Base-by-base conservation (phyloP, 2,113 vertebrate genomes). In the Climacteris rufus region DNA sequence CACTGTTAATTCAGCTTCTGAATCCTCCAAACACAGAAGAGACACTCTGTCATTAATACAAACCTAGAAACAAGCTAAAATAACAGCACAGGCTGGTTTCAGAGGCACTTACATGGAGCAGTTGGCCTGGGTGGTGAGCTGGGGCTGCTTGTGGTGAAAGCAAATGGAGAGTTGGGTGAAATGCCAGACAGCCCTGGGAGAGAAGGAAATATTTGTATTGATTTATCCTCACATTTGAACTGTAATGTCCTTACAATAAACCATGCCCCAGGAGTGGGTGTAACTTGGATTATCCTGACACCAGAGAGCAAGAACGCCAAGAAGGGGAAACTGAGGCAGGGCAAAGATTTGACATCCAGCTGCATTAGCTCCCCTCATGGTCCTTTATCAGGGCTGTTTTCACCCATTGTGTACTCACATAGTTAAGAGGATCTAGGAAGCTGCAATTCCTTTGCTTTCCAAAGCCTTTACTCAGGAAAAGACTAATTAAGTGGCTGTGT, bases 401-500 rank as follows among this genome's bases (percentile, higher is more conserved):
- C 90, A 44, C 47, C 78, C 63, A 9, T 37, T 45, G 1, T 30
- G 60, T 40, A 74, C 47, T 96, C 85, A 69, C 81, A 40, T 0
- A 59, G 93, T 89, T 89, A 69, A 76, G 82, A 50, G 66, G 70
- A 83, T 90, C 79, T 54, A 86, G 92, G 88, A 95, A 96, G 71
- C 83, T 60, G 52, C 30, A 4, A 83, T 11, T 52, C 72, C 52
- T 94, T 89, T 85, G 69, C 94, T 93, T 95, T 95, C 82, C 91
- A 90, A 95, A 75, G 94, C 61, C 4, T 10, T 94, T 92, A 21
- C 71, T 95, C 94, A 96, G 97, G 96, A 97, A 97, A 93, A 94
- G 90, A 87, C 93, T 95, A 97, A 96, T 97, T 96, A 96, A 95
- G 88, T 81, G 87, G 81, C 9, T 22, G 93, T 95, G 95, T 96